Percentiles rank a stretch among this genome's conserved stretches.
Conservation (phyloP, 1,140 invertebrate species). For the Trichogramma pretiosum region DNA sequence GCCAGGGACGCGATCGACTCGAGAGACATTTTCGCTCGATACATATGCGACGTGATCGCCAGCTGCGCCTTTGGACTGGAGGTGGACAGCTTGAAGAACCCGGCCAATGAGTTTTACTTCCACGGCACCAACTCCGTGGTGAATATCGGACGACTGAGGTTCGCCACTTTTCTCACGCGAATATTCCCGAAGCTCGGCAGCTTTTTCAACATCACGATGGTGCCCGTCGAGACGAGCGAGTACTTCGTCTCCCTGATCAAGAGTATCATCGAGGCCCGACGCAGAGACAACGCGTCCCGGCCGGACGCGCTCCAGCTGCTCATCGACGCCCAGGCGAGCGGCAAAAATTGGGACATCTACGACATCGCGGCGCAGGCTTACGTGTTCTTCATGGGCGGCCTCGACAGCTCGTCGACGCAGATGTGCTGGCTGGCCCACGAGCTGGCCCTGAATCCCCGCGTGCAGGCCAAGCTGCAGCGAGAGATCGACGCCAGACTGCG, state of each 20-base stretch:
- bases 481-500: slow-evolving; percentile 51
- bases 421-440: slow-evolving; percentile 53
- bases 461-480: slow-evolving; percentile 52
- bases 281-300: slow-evolving; percentile 39
- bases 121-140: slow-evolving; percentile 32
- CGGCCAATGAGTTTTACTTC: slow-evolving; percentile 7
- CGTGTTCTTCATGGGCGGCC: slow-evolving; percentile 25
- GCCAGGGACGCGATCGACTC: slow-evolving; percentile 9
- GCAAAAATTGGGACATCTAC: slow-evolving; percentile 28
- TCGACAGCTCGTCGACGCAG: slow-evolving; percentile 50
- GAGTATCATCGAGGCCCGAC: slow-evolving; percentile 43
- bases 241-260: slow-evolving; percentile 38
- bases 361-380: slow-evolving; percentile 26
- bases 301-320: slow-evolving; percentile 49
- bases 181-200: slow-evolving; percentile 16
- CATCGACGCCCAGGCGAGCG: slow-evolving; percentile 39
- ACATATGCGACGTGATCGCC: slow-evolving; percentile 43
- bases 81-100: slow-evolving; percentile 7
- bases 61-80: slow-evolving; percentile 11
- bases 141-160: too few relatives aligned
- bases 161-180: slow-evolving; percentile 17
- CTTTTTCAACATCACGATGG: slow-evolving; percentile 20
- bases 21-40: slow-evolving; percentile 27
- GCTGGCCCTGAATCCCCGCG: slow-evolving; percentile 52
- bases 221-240: slow-evolving; percentile 15